Base-by-base conservation (phyloP, 2,888 invertebrate genomes). In the Cetonia aurata region DNA sequence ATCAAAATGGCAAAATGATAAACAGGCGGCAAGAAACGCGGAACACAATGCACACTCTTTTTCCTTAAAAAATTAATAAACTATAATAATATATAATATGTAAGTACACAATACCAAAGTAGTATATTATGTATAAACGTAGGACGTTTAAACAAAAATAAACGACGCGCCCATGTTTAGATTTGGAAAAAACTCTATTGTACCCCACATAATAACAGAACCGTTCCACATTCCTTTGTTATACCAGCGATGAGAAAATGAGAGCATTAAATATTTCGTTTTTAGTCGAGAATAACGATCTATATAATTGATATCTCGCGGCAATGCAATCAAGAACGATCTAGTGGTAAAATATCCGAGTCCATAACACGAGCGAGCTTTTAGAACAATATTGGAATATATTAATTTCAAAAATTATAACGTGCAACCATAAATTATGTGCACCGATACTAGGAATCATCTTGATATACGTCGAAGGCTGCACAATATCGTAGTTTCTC, bases 221-320 rank as follows among this genome's bases (percentile, higher is more conserved):
- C 52, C 37, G 62, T 62, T 69, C 60, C 15, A 69, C 69, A 71
- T 71, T 71, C 71, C 71, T 71, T 71, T 71, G 71, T 71, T 71
- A 37, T 37, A 48, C 48, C 60, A 13, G 13, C 57, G 57, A 50
- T 48, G 73, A 79, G 77, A 78, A 79, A 79, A 81, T 77, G 78
- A 78, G 76, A 77, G 78, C 82, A 83, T 83, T 83, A 82, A 81
- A 79, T 83, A 83, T 83, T 83, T 83, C 80, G 82, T 82, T 82
- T 83, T 82, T 82, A 81, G 81, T 79, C 80, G 78, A 80, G 82
- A 83, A 83, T 82, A 82, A 83, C 83, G 83, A 83, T 84, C 83
- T 83, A 83, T 83, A 83, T 84, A 84, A 84, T 84, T 84, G 84
- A 83, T 83, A 83, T 83, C 84, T 83, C 78, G 79, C 75, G 84